These are phyloP conservation scores for Tichodroma muraria DNA, from an alignment of 2,113 vertebrate genomes.

Conservation along the genomic window DNA sequence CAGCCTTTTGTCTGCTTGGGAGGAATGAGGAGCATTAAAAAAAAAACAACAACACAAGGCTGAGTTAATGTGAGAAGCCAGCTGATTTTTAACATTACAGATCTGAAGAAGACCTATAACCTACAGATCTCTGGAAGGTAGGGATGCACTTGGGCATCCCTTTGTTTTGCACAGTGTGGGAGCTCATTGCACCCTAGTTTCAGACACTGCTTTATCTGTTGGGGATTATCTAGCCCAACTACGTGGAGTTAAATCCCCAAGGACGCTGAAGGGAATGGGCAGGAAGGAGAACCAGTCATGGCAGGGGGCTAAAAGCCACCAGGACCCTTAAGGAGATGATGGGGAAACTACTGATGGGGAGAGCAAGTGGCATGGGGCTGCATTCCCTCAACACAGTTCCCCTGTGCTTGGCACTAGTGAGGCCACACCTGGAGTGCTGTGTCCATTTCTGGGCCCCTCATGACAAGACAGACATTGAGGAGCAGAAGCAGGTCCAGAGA, in stretches of 20 bases:
- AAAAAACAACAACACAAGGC: background rate
- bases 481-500: background rate
- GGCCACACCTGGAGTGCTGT: too few species aligned
- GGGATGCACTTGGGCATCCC: background rate
- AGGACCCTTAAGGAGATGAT: background rate
- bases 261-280: accelerated
- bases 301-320: background rate
- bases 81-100: background rate
- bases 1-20: background rate
- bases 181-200: background rate
- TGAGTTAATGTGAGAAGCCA: background rate
- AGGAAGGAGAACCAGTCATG: background rate
- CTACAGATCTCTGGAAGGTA: background rate
- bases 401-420: background rate
- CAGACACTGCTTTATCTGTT: background rate
- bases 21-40: background rate
- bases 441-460: background rate
- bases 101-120: too few species aligned
- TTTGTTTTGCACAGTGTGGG: background rate
- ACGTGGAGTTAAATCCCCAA: background rate
- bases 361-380: background rate
- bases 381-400: background rate
- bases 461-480: background rate
- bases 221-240: background rate
- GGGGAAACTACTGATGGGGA: background rate